These are phyloP conservation scores for Sphaeridia pumilis DNA, from an alignment of 2,888 invertebrate genomes.

Conservation along the genomic window DNA sequence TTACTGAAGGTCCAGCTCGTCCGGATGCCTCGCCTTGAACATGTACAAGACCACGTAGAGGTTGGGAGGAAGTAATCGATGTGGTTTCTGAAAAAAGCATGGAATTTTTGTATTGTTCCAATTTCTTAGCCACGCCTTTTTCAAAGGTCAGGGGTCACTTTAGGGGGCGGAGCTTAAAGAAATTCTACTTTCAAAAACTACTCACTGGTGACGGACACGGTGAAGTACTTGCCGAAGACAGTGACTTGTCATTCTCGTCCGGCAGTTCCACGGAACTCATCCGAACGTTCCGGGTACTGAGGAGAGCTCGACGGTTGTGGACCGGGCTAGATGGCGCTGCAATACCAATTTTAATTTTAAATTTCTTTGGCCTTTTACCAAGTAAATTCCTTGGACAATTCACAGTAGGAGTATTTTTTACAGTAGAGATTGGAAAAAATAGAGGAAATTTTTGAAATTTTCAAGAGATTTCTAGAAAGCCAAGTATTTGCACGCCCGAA, in stretches of 20 bases:
- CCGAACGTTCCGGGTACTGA: slow-evolving; percentile 67
- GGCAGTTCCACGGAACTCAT: slow-evolving; percentile 92
- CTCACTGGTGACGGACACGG: slow-evolving; percentile 77
- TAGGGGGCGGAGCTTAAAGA: too few species aligned
- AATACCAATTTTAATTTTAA: too few species aligned
- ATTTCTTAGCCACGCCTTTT: too few species aligned
- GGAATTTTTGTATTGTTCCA: neutral
- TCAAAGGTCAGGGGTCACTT: too few species aligned
- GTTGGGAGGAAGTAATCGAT: slow-evolving; percentile 75
- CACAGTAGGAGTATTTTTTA: too few species aligned
- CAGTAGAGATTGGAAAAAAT: too few species aligned
- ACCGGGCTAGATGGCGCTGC: slow-evolving; percentile 84
- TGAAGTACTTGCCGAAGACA: slow-evolving; percentile 83
- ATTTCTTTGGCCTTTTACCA: too few species aligned
- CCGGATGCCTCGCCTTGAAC: slow-evolving; percentile 85
- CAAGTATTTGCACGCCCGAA: too few species aligned
- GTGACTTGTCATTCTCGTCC: slow-evolving; percentile 77
- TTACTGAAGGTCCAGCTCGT: slow-evolving; percentile 82
- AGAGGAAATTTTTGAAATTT: too few species aligned
- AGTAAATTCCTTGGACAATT: too few species aligned
- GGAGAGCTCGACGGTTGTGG: slow-evolving; percentile 61
- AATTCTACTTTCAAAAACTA: too few species aligned
- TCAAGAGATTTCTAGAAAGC: too few species aligned
- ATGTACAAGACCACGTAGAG: slow-evolving; percentile 89
- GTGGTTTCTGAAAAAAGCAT: slow-evolving; percentile 58